Conservation (phyloP, 2,113 vertebrate genomes). For the Muscicapa adusta region DNA sequence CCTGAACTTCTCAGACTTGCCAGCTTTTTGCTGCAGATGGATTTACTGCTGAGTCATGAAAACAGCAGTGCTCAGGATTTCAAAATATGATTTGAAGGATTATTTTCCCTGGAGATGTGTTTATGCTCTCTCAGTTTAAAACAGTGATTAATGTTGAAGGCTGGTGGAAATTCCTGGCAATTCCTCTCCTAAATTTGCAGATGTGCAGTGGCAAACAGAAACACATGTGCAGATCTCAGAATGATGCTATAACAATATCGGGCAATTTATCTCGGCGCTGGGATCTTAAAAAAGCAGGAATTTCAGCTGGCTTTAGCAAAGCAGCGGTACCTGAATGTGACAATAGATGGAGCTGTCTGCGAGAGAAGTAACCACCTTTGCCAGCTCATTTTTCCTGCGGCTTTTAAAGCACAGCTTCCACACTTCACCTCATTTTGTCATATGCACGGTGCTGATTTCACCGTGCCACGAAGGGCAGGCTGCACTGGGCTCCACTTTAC, state of each 20-base stretch:
- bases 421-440: neutral
- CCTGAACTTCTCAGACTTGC: neutral
- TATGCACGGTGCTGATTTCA: neutral
- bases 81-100: neutral
- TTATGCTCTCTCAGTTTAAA: neutral
- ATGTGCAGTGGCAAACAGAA: neutral
- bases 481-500: neutral
- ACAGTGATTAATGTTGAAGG: neutral
- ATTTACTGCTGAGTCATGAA: neutral
- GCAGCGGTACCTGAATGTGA: neutral
- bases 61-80: neutral
- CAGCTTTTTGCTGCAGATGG: neutral
- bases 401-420: neutral
- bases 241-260: neutral
- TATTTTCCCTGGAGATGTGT: neutral
- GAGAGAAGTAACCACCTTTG: neutral
- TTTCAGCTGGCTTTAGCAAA: neutral
- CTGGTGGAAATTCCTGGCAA: neutral
- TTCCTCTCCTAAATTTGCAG: neutral
- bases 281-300: neutral
- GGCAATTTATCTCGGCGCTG: neutral
- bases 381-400: neutral
- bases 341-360: conserved; percentile 56
- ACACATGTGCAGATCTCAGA: neutral
- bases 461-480: neutral